Evolutionary conservation across 2,113 vertebrate genomes (phyloP), one percentile per base, ranked within the genome.

Genomic region (Melanocharis versteri): DNA sequence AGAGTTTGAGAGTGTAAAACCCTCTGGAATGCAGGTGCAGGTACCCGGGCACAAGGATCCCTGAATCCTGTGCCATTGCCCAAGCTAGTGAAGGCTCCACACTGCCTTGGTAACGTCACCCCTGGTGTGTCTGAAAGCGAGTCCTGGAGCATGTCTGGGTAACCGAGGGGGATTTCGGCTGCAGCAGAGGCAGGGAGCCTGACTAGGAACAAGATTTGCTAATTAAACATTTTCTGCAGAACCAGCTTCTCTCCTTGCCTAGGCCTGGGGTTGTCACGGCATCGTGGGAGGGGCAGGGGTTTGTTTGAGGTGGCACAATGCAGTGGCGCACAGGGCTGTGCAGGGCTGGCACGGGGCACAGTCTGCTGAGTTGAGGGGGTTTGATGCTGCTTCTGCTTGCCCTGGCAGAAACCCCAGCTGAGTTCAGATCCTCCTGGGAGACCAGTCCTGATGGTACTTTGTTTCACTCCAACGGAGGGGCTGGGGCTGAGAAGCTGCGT

Each of bases 361-460:
- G 14, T 3, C 45, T 66, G 13, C 44, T 64, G 26, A 17, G 15
- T 3, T 58, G 3, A 11, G 10, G 28, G 5, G 3, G 2, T 4
- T 21, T 35, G 7, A 4, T 18, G 72, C 79, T 66, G 37, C 45
- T 85, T 7, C 53, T 47, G 8, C 65, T 68, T 39, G 0, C 30
- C 53, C 57, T 45, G 10, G 37, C 58, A 80, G 40, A 80, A 86
- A 42, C 75, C 54, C 15, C 79, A 73, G 88, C 84, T 8, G 56
- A 69, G 54, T 44, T 76, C 61, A 69, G 70, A 5, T 7, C 3
- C n/a, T 84, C 31, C 6, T 9, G 13, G 19, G 53, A 22, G 10
- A 61, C 28, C 28, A 13, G 50, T 13, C 10, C 12, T 8, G 33
- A 3, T 42, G 21, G 58, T 40, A 8, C 57, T 84, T 54, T 64